These are phyloP conservation scores for Whitmania pigra DNA, from an alignment of 1,140 invertebrate species.

Conservation along the genomic window DNA sequence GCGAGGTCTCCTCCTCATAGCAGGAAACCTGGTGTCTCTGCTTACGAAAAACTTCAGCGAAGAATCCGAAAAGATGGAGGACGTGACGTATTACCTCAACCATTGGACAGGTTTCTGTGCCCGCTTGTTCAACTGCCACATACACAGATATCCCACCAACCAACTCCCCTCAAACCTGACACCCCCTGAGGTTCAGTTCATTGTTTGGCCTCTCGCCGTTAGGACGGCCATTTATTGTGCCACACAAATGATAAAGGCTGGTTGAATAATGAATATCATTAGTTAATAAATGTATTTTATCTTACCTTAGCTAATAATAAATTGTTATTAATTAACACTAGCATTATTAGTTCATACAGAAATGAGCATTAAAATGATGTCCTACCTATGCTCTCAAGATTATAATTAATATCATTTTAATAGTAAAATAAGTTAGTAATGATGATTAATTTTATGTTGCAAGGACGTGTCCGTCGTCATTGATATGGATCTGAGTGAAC, in stretches of 20 bases:
- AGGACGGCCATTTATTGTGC: conserved; percentile 11
- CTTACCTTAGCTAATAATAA: no score
- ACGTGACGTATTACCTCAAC: neutral
- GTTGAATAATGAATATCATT: neutral
- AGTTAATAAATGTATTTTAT: no score
- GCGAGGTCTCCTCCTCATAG: neutral
- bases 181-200: neutral
- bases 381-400: no score
- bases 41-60: neutral
- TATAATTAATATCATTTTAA: no score
- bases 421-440: neutral
- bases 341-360: no score
- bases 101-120: conserved; percentile 9
- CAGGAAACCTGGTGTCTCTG: neutral
- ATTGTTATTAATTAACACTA: no score
- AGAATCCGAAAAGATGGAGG: conserved; percentile 1
- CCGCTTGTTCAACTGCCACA: neutral
- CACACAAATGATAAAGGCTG: neutral
- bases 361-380: no score
- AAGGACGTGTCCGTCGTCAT: neutral
- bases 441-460: neutral
- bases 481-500: neutral
- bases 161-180: neutral
- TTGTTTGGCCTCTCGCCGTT: conserved; percentile 9
- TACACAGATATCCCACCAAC: neutral